A percentile compares a stretch with the other conserved stretches of the same genome.
phyloP scores from a whole-genome alignment of 1,140 invertebrate genomes.

The Steinernema khuongi region DNA sequence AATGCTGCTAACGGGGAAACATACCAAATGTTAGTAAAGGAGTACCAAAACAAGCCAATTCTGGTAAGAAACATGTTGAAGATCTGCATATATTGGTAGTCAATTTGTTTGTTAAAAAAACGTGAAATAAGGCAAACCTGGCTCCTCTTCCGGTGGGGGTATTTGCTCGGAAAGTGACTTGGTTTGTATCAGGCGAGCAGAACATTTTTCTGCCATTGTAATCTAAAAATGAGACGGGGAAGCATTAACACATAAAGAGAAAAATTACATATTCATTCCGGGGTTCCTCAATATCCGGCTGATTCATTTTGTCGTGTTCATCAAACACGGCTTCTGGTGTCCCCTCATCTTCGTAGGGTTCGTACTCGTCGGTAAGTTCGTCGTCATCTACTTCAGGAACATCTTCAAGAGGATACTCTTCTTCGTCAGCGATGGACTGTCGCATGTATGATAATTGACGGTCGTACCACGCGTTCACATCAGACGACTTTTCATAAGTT shows the following conservation, averaged over 20 bases:
- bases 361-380: not conserved
- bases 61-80: too few relatives aligned
- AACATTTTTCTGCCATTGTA: not conserved
- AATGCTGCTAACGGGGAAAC: too few relatives aligned
- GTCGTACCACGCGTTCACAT: constrained; percentile 31
- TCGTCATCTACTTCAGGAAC: not conserved
- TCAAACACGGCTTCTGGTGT: not conserved
- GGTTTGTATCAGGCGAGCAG: not conserved
- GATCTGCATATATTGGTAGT: too few relatives aligned
- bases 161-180: not conserved
- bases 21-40: too few relatives aligned
- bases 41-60: too few relatives aligned
- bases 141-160: not conserved
- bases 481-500: not conserved
- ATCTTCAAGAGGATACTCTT: not conserved
- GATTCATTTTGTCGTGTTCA: not conserved
- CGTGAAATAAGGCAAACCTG: not conserved
- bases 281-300: not conserved
- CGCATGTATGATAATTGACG: constrained; percentile 33
- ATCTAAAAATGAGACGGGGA: not conserved
- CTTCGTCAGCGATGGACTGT: constrained; percentile 32
- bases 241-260: not conserved
- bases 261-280: not conserved
- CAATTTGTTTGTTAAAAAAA: too few relatives aligned
- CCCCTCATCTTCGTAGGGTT: not conserved